phyloP scores from a whole-genome alignment of 2,113 vertebrate genomes.

The Myrmecobius fasciatus region DNA sequence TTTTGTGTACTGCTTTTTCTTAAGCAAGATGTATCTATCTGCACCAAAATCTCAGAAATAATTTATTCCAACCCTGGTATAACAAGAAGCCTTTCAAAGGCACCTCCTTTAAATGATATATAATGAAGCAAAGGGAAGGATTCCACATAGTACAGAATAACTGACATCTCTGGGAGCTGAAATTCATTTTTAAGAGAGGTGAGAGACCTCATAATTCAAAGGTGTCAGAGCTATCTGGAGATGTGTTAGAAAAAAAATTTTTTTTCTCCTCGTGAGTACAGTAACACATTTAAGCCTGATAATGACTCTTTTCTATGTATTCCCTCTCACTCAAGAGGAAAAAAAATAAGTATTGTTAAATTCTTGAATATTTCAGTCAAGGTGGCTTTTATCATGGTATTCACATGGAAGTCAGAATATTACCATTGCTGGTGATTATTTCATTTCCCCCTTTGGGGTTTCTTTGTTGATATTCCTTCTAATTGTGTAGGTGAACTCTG shows the following conservation, averaged over 20 bases:
- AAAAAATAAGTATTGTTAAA: conserved; percentile 62
- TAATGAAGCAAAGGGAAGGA: conserved; percentile 23
- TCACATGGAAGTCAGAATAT: conserved; percentile 47
- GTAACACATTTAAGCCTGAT: conserved; percentile 61
- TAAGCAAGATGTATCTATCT: conserved; percentile 13
- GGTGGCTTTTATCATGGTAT: conserved; percentile 22
- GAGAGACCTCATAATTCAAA: conserved; percentile 22
- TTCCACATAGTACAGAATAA: background rate
- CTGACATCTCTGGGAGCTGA: background rate
- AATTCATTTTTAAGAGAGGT: conserved; percentile 14
- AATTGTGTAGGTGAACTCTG: conserved; percentile 47
- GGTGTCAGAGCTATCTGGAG: conserved; percentile 29
- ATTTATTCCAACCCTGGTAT: background rate
- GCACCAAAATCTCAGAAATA: background rate
- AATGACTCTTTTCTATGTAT: conserved; percentile 42
- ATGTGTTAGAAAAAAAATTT: background rate
- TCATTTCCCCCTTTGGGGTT: conserved; percentile 16
- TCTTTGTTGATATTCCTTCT: conserved; percentile 66
- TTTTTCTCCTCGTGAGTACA: conserved; percentile 6
- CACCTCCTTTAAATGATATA: background rate
- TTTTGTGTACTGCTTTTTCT: conserved; percentile 2
- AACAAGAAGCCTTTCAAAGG: background rate
- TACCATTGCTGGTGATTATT: conserved; percentile 61
- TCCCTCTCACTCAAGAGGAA: conserved; percentile 62
- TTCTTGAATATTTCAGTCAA: conserved; percentile 68